Conservation (phyloP, 2,888 invertebrate species). For the Sarcophaga subvicina region DNA sequence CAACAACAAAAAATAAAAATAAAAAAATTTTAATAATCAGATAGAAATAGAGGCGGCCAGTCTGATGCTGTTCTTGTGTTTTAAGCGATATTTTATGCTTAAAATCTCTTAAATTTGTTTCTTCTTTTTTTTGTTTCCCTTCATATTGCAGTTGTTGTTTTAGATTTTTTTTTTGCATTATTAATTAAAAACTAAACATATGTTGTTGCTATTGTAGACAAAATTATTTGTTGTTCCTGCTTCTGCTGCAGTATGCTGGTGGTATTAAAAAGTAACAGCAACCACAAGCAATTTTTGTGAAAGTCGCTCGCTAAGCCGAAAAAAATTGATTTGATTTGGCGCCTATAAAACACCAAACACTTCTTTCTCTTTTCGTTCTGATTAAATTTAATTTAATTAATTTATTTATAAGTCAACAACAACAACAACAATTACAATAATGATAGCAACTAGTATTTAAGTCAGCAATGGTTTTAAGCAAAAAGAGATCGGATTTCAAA, state of each 20-base stretch:
- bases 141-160: background rate
- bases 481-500: too few relatives aligned
- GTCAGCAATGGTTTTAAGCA: too few relatives aligned
- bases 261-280: constrained; percentile 45
- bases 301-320: constrained; percentile 67
- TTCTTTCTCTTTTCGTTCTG: background rate
- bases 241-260: constrained; percentile 33
- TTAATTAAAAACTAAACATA: constrained; percentile 49
- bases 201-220: too few relatives aligned
- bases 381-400: background rate
- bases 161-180: constrained; percentile 42
- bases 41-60: too few relatives aligned
- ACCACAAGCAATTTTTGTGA: constrained; percentile 63
- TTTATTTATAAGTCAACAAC: background rate
- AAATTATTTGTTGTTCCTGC: constrained; percentile 1
- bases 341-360: constrained; percentile 47
- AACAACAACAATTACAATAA: too few relatives aligned
- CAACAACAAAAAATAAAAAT: too few relatives aligned
- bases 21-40: too few relatives aligned
- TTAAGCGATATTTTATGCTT: too few relatives aligned
- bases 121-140: background rate
- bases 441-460: too few relatives aligned
- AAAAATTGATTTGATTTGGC: constrained; percentile 51
- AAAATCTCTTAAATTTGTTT: too few relatives aligned
- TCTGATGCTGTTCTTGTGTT: too few relatives aligned